Percentiles rank a stretch among this genome's conserved stretches.
Evolutionary conservation across 92 coral and sea anemone genomes (phyloP).

Genomic region (Epizoanthus fatuus): DNA sequence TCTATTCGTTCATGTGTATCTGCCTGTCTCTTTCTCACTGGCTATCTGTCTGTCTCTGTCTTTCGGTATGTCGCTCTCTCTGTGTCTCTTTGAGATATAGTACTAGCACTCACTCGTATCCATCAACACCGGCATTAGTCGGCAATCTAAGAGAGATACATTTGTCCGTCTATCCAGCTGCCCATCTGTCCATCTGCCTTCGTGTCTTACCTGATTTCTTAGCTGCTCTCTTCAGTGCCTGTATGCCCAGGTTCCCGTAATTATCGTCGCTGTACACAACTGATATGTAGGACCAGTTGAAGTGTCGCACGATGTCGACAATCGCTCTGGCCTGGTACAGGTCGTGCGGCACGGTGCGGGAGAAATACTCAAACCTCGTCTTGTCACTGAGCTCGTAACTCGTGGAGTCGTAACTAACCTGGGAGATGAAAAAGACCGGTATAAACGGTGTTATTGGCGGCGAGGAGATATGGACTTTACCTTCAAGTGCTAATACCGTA

Average conservation of each 20-base stretch:
- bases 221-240: conserved; percentile 75
- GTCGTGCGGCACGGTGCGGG: conserved; percentile 95
- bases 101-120: too few species aligned
- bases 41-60: neutral
- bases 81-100: too few species aligned
- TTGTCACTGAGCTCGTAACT: conserved; percentile 93
- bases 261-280: conserved; percentile 88
- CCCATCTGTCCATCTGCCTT: neutral
- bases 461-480: too few species aligned
- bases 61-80: too few species aligned
- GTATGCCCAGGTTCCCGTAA: conserved; percentile 82
- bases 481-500: too few species aligned
- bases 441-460: too few species aligned
- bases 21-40: neutral
- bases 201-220: conserved; percentile 72
- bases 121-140: too few species aligned
- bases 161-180: too few species aligned
- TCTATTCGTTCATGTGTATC: neutral
- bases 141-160: too few species aligned
- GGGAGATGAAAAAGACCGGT: conserved; percentile 6
- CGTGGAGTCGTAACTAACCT: conserved; percentile 90
- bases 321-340: conserved; percentile 90
- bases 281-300: conserved; percentile 93
- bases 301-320: conserved; percentile 74
- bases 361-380: conserved; percentile 83